These are phyloP conservation scores for Marisa cornuarietis DNA, from an alignment of 1,140 invertebrate genomes.

Conservation along the genomic window DNA sequence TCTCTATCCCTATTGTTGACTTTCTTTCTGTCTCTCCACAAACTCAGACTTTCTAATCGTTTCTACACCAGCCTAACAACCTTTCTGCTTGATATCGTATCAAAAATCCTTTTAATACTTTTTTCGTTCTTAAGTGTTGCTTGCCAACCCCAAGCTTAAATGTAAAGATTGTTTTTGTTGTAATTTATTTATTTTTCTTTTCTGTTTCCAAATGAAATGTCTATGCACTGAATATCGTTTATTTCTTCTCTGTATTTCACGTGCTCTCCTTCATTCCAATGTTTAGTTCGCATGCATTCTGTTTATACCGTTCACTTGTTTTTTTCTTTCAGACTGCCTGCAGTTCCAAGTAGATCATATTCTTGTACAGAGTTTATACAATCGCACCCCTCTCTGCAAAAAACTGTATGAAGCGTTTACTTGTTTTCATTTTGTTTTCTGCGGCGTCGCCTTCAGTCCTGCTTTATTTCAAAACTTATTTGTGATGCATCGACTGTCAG, in stretches of 20 bases:
- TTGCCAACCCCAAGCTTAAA: no score
- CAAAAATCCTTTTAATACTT: no score
- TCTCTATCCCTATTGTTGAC: no score
- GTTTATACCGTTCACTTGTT: no score
- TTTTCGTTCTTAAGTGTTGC: no score
- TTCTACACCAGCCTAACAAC: no score
- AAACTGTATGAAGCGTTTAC: slow-evolving; percentile 15
- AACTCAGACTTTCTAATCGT: no score
- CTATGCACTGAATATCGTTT: neutral
- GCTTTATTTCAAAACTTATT: slow-evolving; percentile 6
- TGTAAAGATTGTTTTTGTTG: no score
- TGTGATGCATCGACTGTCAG: slow-evolving; percentile 4
- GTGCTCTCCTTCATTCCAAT: neutral
- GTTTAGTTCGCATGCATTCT: neutral
- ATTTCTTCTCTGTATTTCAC: neutral
- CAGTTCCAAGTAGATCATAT: slow-evolving; percentile 14
- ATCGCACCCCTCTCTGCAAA: slow-evolving; percentile 22
- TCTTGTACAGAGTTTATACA: slow-evolving; percentile 14
- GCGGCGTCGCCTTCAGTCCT: slow-evolving; percentile 5
- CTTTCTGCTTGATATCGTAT: no score
- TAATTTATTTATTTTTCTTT: no score
- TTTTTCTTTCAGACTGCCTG: slow-evolving; percentile 17
- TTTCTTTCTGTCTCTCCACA: no score
- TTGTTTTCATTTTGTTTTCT: slow-evolving; percentile 9
- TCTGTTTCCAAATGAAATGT: no score